Evolutionary conservation across 2,797 vertebrate species (phyloP).

Genomic region (Atherinosoma microstoma): DNA sequence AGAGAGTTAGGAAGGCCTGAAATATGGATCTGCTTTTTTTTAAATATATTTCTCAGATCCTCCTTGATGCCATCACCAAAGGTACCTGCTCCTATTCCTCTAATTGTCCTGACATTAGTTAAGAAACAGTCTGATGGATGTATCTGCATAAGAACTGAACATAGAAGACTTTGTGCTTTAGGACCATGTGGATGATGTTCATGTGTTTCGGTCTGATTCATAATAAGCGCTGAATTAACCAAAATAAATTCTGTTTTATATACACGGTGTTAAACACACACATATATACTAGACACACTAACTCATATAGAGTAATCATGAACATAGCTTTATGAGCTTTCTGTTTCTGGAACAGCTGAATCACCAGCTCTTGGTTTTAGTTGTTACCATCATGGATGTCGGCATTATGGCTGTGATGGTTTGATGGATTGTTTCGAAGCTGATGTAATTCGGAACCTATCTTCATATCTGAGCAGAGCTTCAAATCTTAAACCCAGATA

Average conservation of each 20-base stretch:
- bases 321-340: neutral
- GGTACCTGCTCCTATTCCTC: neutral
- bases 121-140: neutral
- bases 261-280: neutral
- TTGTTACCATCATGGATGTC: neutral
- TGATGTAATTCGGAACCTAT: neutral
- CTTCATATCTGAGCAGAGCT: neutral
- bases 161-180: neutral
- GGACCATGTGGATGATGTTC: neutral
- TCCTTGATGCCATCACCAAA: neutral
- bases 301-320: neutral
- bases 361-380: neutral
- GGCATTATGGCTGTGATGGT: neutral
- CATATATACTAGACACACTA: neutral
- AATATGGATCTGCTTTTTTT: neutral
- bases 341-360: neutral
- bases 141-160: neutral
- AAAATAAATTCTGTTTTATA: neutral
- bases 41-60: neutral
- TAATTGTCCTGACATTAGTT: neutral
- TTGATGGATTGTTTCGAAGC: neutral
- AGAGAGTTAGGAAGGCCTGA: neutral
- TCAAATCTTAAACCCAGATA: neutral
- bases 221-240: neutral
- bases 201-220: neutral